A percentile compares a stretch with the other conserved stretches of the same genome.
phyloP scores from a whole-genome alignment of 1,140 invertebrate genomes.

The Neodiprion virginianus region DNA sequence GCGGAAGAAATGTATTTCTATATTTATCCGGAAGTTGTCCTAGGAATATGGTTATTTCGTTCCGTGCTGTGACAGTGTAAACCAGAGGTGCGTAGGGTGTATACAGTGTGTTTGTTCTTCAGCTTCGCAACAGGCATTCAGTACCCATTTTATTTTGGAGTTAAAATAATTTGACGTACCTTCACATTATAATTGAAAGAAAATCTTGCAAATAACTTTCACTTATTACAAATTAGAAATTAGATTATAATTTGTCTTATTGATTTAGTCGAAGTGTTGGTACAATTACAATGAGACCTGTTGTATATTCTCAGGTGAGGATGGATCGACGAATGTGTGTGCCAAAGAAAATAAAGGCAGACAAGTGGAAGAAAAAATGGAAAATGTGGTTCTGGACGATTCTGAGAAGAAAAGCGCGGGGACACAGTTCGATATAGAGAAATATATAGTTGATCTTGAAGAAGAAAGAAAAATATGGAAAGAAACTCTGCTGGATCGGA shows the following conservation, averaged over 20 bases:
- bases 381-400: constrained; percentile 6
- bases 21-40: no score
- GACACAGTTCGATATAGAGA: constrained; percentile 34
- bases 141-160: background rate
- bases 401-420: constrained; percentile 10
- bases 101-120: no score
- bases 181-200: no score
- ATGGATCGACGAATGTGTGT: background rate
- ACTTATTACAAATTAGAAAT: background rate
- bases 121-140: background rate
- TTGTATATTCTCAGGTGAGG: no score
- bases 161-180: background rate
- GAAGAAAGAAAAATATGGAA: constrained; percentile 45
- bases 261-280: no score
- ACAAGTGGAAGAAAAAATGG: constrained; percentile 5
- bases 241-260: no score
- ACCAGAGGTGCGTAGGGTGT: no score
- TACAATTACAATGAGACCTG: no score
- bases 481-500: constrained; percentile 35
- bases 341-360: background rate
- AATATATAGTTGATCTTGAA: constrained; percentile 40
- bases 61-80: no score
- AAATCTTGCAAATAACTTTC: background rate
- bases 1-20: background rate
- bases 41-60: no score